Evolutionary conservation across 1,140 invertebrate species (phyloP).

Genomic region (Mizuhopecten yessoensis): DNA sequence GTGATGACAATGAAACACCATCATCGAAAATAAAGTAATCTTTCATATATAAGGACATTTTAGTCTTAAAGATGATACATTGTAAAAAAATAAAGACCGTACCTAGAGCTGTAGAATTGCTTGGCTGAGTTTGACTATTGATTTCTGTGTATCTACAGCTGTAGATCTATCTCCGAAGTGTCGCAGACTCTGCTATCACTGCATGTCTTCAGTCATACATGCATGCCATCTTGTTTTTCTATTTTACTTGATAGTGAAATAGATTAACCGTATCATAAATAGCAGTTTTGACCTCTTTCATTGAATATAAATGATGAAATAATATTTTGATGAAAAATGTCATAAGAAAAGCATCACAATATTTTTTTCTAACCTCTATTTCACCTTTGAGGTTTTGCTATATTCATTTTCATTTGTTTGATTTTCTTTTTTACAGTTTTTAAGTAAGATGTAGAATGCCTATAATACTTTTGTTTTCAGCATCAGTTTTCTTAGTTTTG

Average conservation of each 20-base stretch:
- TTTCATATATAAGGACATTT: too few relatives aligned
- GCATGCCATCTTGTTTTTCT: background rate
- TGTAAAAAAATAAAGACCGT: background rate
- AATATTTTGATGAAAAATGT: background rate
- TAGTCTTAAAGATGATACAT: too few relatives aligned
- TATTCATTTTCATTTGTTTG: background rate
- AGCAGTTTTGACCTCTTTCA: background rate
- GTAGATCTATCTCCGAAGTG: background rate
- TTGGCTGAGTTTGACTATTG: background rate
- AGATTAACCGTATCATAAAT: background rate
- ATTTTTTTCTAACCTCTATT: too few relatives aligned
- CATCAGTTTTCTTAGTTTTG: background rate
- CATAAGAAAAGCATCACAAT: too few relatives aligned
- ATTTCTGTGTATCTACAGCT: background rate
- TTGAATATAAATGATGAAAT: background rate
- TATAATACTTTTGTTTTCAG: background rate
- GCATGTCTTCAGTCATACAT: background rate
- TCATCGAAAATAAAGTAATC: too few relatives aligned
- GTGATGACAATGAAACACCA: too few relatives aligned
- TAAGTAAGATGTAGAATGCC: background rate
- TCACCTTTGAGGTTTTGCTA: background rate
- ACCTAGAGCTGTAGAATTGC: background rate
- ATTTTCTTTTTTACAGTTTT: background rate
- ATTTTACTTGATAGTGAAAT: background rate
- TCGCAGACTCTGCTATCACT: background rate